phyloP scores from a whole-genome alignment of 2,113 vertebrate species.

The Gymnarchus niloticus region DNA sequence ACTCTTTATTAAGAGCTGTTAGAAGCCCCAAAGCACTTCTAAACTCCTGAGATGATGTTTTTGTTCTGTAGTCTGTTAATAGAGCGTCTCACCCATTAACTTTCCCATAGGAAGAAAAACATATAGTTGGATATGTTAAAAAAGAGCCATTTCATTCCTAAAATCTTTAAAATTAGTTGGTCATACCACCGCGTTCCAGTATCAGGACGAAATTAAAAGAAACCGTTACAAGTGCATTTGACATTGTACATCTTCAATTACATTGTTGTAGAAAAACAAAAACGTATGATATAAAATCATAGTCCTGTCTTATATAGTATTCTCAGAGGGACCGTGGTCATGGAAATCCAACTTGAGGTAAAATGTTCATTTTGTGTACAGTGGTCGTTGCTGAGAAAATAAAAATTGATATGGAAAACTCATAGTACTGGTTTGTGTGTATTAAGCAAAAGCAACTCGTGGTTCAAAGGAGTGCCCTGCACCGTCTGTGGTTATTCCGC shows the following conservation, averaged over 20 bases:
- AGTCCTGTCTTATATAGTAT: not conserved
- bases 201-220: not conserved
- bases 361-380: not conserved
- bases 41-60: not conserved
- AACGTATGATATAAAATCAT: not conserved
- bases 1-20: not conserved
- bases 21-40: not conserved
- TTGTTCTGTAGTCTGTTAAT: not conserved
- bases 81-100: not conserved
- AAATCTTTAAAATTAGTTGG: not conserved
- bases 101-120: not conserved
- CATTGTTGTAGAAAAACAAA: not conserved
- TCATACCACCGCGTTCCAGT: not conserved
- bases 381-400: not conserved
- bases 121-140: not conserved
- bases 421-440: not conserved
- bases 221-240: not conserved
- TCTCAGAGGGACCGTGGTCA: not conserved
- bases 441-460: not conserved
- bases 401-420: slow-evolving; percentile 9
- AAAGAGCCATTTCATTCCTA: not conserved
- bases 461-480: not conserved
- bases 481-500: not conserved
- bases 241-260: not conserved
- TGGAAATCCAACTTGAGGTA: not conserved